Conservation (phyloP, 2,797 vertebrate species). For the Gymnoscopelus braueri region DNA sequence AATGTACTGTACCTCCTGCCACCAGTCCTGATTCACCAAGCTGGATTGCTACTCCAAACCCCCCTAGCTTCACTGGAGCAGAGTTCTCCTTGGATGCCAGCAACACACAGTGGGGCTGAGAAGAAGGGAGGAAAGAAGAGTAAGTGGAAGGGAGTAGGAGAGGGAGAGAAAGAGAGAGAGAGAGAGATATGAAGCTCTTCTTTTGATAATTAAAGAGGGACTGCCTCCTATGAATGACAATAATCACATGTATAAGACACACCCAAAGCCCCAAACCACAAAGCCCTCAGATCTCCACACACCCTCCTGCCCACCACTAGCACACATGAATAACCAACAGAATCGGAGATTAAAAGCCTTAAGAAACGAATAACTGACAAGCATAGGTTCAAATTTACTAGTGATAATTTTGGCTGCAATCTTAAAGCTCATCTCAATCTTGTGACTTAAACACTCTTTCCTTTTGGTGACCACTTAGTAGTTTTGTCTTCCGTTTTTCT, state of each 20-base stretch:
- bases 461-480: not conserved
- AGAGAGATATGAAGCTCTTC: not conserved
- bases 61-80: slow-evolving; percentile 95
- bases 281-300: slow-evolving; percentile 6
- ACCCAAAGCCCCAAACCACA: slow-evolving; percentile 40
- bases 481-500: not conserved
- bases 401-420: not conserved
- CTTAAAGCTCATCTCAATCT: not conserved
- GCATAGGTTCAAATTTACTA: not conserved
- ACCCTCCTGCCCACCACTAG: slow-evolving; percentile 12
- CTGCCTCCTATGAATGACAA: slow-evolving; percentile 48
- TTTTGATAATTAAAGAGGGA: slow-evolving; percentile 52
- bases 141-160: not conserved
- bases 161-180: not conserved
- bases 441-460: not conserved
- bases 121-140: slow-evolving; percentile 16
- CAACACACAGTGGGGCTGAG: slow-evolving; percentile 96
- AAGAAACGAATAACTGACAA: not conserved
- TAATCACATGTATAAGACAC: slow-evolving; percentile 27
- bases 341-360: not conserved
- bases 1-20: slow-evolving; percentile 88
- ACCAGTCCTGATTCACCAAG: slow-evolving; percentile 96
- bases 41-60: slow-evolving; percentile 98
- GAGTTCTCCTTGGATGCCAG: slow-evolving; percentile 98
- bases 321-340: slow-evolving; percentile 21